phyloP scores from a whole-genome alignment of 2,113 vertebrate genomes.

The Cyprinodon variegatus region DNA sequence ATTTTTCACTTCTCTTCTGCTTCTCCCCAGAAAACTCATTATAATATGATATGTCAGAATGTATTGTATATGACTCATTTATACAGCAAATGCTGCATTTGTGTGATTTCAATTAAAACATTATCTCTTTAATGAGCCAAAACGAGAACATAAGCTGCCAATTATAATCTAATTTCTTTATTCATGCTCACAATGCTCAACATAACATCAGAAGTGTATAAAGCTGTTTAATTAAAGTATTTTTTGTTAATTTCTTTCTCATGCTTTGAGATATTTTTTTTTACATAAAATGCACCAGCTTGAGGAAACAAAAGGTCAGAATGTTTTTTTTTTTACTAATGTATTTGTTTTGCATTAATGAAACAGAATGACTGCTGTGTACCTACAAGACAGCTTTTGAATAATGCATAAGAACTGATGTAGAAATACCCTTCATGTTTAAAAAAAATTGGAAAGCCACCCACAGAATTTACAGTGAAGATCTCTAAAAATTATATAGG shows the following conservation, averaged over 20 bases:
- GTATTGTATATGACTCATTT: constrained; percentile 50
- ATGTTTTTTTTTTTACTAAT: constrained; percentile 12
- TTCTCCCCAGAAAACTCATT: constrained; percentile 8
- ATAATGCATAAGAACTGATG: constrained; percentile 53
- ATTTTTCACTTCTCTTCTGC: neutral
- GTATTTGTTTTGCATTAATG: constrained; percentile 30
- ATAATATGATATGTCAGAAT: constrained; percentile 24
- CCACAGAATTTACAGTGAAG: constrained; percentile 10
- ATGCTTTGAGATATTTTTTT: constrained; percentile 30
- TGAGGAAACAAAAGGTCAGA: constrained; percentile 20
- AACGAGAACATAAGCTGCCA: constrained; percentile 66
- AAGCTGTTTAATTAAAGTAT: constrained; percentile 15
- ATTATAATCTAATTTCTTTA: constrained; percentile 60
- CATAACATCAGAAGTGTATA: constrained; percentile 19
- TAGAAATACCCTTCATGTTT: constrained; percentile 38
- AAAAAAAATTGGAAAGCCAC: constrained; percentile 43
- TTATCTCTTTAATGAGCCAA: constrained; percentile 66
- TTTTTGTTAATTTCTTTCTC: neutral
- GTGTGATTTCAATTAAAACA: constrained; percentile 65
- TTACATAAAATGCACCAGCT: constrained; percentile 14
- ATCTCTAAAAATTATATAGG: constrained; percentile 1
- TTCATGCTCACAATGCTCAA: constrained; percentile 49
- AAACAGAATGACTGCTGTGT: constrained; percentile 21
- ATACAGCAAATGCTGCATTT: constrained; percentile 47
- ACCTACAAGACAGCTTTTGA: constrained; percentile 42